These are phyloP conservation scores for Periophthalmodon schlosseri DNA, from an alignment of 2,113 vertebrate species.

Conservation along the genomic window DNA sequence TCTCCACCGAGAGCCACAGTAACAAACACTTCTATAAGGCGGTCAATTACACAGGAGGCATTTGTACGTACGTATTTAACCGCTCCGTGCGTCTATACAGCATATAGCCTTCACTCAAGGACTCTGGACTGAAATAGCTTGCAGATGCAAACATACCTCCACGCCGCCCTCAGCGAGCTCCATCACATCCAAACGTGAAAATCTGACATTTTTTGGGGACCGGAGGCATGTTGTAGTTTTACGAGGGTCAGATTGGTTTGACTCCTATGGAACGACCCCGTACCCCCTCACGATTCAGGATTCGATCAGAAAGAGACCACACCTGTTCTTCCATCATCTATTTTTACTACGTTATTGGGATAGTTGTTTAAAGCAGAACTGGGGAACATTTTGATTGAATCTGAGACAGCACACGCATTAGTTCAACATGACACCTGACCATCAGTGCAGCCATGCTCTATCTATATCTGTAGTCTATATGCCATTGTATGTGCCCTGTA, in stretches of 20 bases:
- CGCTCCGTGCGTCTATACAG: slow-evolving; percentile 25
- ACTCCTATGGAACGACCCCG: slow-evolving; percentile 57
- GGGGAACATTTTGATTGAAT: background rate
- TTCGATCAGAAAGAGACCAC: slow-evolving; percentile 46
- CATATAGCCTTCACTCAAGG: slow-evolving; percentile 24
- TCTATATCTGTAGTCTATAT: background rate
- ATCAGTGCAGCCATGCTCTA: background rate
- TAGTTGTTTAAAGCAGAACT: slow-evolving; percentile 5
- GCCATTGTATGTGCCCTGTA: background rate
- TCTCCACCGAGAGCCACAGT: slow-evolving; percentile 51
- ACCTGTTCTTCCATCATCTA: slow-evolving; percentile 53
- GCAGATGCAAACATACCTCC: slow-evolving; percentile 25
- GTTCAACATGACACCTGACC: slow-evolving; percentile 1
- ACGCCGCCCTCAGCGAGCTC: slow-evolving; percentile 52
- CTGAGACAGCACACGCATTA: background rate
- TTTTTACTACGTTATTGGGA: slow-evolving; percentile 50
- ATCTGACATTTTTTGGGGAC: slow-evolving; percentile 52
- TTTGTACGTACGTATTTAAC: slow-evolving; percentile 21
- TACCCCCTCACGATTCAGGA: slow-evolving; percentile 67
- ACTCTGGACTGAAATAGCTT: slow-evolving; percentile 52
- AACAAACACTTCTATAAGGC: slow-evolving; percentile 59
- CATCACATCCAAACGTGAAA: slow-evolving; percentile 69
- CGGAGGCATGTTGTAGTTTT: slow-evolving; percentile 52
- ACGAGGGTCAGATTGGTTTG: slow-evolving; percentile 60
- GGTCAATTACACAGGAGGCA: slow-evolving; percentile 24